These are phyloP conservation scores for Melanostoma scalare DNA, from an alignment of 2,888 invertebrate species.

Conservation along the genomic window DNA sequence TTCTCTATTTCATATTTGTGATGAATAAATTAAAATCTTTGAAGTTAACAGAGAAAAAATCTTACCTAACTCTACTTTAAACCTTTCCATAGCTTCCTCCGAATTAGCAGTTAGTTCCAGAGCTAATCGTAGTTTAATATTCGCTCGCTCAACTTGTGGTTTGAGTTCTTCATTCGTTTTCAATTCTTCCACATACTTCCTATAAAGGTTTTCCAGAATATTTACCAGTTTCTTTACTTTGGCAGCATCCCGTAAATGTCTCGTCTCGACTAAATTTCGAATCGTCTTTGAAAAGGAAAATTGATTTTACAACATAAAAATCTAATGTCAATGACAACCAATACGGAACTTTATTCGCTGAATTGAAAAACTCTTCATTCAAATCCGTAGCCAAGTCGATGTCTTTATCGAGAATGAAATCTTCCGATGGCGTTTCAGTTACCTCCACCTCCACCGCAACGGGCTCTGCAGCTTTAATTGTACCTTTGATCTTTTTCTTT, in stretches of 20 bases:
- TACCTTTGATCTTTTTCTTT: conserved; percentile 71
- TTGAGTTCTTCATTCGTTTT: conserved; percentile 66
- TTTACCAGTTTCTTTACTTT: conserved; percentile 77
- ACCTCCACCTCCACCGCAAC: conserved; percentile 52
- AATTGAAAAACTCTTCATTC: conserved; percentile 77
- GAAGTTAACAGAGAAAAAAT: not conserved
- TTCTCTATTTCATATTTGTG: too few species aligned
- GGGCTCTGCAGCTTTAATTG: conserved; percentile 56
- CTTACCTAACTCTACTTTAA: conserved; percentile 76
- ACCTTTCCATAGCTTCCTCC: conserved; percentile 75
- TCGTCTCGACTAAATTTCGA: conserved; percentile 74
- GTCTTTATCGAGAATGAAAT: conserved; percentile 74
- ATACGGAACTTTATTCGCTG: conserved; percentile 66
- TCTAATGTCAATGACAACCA: too few species aligned
- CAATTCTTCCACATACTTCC: conserved; percentile 75
- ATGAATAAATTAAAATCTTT: too few species aligned
- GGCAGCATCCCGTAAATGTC: conserved; percentile 75
- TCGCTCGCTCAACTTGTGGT: conserved; percentile 75
- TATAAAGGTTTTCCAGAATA: conserved; percentile 76
- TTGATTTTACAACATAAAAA: not conserved
- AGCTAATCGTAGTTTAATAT: conserved; percentile 76
- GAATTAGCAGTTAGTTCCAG: conserved; percentile 77
- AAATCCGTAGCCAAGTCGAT: conserved; percentile 77
- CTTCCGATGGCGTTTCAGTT: conserved; percentile 70
- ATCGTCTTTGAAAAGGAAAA: conserved; percentile 72